Evolutionary conservation across 2,888 invertebrate genomes (phyloP), one percentile per base, ranked within the genome.

Genomic region (Drosophila rubida): DNA sequence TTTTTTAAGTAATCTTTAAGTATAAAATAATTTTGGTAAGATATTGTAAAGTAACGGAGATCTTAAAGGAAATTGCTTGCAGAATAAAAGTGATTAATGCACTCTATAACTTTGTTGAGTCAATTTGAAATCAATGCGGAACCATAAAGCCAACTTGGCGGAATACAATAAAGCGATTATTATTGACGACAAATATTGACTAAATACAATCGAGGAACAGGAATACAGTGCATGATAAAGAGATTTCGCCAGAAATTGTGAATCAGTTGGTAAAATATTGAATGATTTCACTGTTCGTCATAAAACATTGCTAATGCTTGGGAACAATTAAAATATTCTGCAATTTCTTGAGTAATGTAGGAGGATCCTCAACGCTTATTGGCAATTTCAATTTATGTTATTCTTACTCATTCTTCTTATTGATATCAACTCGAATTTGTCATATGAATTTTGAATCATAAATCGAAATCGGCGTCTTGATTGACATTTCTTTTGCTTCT

Each of bases 381-480:
- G 23, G 27, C 6, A 9, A 27, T 27, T 6, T 27, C 0, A 27
- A 27, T 27, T 27, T 27, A 1, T 27, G 9, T 6, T 27, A 27
- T 27, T 27, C 4, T 23, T 5, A 4, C n/a, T n/a, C n/a, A n/a
- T n/a, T n/a, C n/a, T n/a, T n/a, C n/a, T n/a, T n/a, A n/a, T n/a
- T n/a, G n/a, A n/a, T n/a, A n/a, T n/a, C n/a, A n/a, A n/a, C 37
- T 39, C 11, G 25, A 13, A 41, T 41, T 27, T 9, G 27, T 51
- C 25, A 16, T 19, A 30, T 19, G 19, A 13, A 46, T 23, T 19
- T 54, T 23, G 27, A 32, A 48, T 60, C 27, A 49, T 44, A 53
- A 63, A 63, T 69, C 44, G 23, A 16, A 63, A 49, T 57, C 50
- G 16, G 22, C 41, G 42, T 45, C 42, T 57, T 37, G 27, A 13